Percentiles rank a stretch among this genome's conserved stretches.
Conservation (phyloP, 2,888 invertebrate genomes). For the Microctonus aethiopoides region DNA sequence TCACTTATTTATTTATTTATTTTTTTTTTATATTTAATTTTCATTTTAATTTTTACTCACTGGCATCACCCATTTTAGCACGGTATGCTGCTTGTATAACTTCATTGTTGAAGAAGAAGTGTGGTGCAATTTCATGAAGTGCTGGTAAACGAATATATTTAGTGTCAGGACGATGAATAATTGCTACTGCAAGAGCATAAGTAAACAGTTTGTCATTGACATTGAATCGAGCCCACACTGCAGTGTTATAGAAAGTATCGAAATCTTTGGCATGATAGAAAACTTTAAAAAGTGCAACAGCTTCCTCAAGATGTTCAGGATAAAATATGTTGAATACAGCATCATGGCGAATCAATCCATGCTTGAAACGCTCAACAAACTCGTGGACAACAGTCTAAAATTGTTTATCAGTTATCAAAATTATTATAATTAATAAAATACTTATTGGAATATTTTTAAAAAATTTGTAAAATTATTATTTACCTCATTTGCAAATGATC, state of each 20-base stretch:
- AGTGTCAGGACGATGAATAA: constrained; percentile 72
- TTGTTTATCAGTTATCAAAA: too few relatives aligned
- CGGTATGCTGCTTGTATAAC: constrained; percentile 64
- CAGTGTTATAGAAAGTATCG: constrained; percentile 72
- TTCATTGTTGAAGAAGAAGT: constrained; percentile 73
- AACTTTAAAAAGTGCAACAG: constrained; percentile 70
- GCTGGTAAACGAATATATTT: constrained; percentile 73
- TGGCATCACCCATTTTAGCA: constrained; percentile 50
- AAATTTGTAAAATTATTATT: background rate
- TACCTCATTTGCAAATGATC: constrained; percentile 52
- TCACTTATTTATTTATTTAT: background rate
- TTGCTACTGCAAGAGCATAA: constrained; percentile 73
- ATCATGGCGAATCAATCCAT: constrained; percentile 54
- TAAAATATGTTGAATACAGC: constrained; percentile 61
- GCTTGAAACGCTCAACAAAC: constrained; percentile 65
- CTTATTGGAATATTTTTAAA: too few relatives aligned
- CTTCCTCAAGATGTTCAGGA: constrained; percentile 67
- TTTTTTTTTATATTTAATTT: background rate
- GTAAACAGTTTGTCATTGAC: constrained; percentile 75
- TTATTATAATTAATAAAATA: too few relatives aligned
- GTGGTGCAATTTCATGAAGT: constrained; percentile 76
- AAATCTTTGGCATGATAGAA: constrained; percentile 74
- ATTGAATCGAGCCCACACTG: constrained; percentile 71
- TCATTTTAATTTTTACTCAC: constrained; percentile 34
- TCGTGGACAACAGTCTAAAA: constrained; percentile 65